Evolutionary conservation across 1,140 invertebrate species (phyloP), one percentile per base, ranked within the genome.

Genomic region (Drosophila ogumai): DNA sequence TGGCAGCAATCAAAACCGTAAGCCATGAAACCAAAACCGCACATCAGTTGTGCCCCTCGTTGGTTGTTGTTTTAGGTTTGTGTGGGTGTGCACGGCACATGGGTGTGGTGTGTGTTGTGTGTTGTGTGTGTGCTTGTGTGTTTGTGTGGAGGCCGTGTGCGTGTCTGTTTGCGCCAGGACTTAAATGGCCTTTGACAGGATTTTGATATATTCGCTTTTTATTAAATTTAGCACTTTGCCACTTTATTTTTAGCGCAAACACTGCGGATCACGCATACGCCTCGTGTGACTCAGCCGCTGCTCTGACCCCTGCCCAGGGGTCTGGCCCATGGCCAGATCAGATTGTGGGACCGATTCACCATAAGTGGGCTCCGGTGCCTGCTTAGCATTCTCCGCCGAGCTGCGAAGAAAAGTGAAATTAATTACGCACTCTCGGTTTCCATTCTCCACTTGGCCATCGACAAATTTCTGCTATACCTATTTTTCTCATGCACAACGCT

Each of bases 21-120:
- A 87, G 82, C 82, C 84, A 82, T 77, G 79, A 88, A 88, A 87
- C 80, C 84, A 82, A 87, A 87, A 87, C 82, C 82, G 84, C 79
- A 82, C 76, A 76, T 88, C 84, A 88, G 63, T 88, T 84, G 52
- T 69, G 66, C 49, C 50, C 74, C 64, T 55, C 56, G 28, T 59
- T 71, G 49, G 52, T 43, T 73, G 59, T 57, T 76, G 46, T 43
- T 74, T 44, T 59, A 41, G 60, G 49, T 56, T 38, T 46, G 19
- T 60, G 43, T 49, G 47, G 32, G 38, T 58, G 22, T 49, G 36
- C 43, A 31, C 54, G 47, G 40, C 12, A 12, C 5, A 5, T 19
- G 43, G 19, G 59, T 40, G 57, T 61, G 15, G n/a, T 44, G 43
- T 34, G 66, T n/a, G 43, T 41, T n/a, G n/a, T n/a, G n/a, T n/a